Evolutionary conservation across 2,888 invertebrate genomes (phyloP).

Genomic region (Perithous albicinctus): DNA sequence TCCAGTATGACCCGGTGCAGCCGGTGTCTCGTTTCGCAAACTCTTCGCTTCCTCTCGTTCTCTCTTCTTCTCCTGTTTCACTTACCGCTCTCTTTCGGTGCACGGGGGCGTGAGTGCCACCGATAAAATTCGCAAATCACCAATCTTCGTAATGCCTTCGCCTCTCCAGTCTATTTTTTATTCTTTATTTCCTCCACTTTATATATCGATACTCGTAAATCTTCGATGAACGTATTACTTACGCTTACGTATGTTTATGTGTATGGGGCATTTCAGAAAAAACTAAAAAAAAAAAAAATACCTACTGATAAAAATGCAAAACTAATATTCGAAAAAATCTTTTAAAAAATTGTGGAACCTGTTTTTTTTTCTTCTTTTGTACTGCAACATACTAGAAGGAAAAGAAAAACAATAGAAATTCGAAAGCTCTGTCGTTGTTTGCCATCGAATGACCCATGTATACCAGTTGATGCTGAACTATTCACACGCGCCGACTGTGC

Average conservation of each 20-base stretch:
- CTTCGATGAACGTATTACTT: constrained; percentile 24
- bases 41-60: background rate
- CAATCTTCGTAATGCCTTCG: constrained; percentile 50
- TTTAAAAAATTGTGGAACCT: too few species aligned
- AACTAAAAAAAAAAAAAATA: too few species aligned
- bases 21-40: constrained; percentile 32
- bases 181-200: constrained; percentile 6
- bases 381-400: too few species aligned
- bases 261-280: background rate
- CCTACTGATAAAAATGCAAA: too few species aligned
- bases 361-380: too few species aligned
- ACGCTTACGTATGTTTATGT: background rate
- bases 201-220: constrained; percentile 38
- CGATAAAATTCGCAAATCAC: constrained; percentile 52
- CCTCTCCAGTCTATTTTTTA: background rate
- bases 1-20: background rate
- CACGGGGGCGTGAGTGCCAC: background rate
- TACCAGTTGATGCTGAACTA: background rate
- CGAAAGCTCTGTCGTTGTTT: too few species aligned
- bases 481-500: background rate
- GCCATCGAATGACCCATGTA: too few species aligned
- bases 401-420: too few species aligned
- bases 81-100: background rate
- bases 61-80: background rate
- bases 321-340: too few species aligned